These are phyloP conservation scores for Astropecten irregularis DNA, from an alignment of 53 echinoderm and acorn worm genomes.

Conservation along the genomic window DNA sequence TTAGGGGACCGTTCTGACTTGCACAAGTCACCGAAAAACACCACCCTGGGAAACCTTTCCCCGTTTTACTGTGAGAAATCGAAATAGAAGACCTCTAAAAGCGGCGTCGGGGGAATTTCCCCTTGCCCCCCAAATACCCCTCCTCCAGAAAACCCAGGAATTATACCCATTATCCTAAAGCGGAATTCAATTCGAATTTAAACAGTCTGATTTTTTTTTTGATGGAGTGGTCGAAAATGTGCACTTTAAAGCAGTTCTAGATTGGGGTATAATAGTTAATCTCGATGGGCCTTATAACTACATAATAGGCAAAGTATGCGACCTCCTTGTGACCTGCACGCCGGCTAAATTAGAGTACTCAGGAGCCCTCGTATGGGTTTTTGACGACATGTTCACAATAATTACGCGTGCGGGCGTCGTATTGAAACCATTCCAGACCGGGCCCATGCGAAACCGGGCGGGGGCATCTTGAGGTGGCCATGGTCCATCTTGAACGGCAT, in stretches of 20 bases:
- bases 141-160: too few species aligned
- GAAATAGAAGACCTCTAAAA: too few species aligned
- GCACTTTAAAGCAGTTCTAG: neutral
- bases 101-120: too few species aligned
- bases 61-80: too few species aligned
- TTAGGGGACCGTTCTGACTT: too few species aligned
- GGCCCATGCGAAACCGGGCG: slow-evolving; percentile 1
- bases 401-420: slow-evolving; percentile 16
- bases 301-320: slow-evolving; percentile 52
- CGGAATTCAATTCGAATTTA: too few species aligned
- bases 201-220: too few species aligned
- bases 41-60: too few species aligned
- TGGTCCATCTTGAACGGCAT: neutral
- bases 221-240: too few species aligned
- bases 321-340: slow-evolving; percentile 23
- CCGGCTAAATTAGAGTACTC: slow-evolving; percentile 13
- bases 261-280: slow-evolving; percentile 5
- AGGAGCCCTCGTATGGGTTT: neutral
- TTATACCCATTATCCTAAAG: too few species aligned
- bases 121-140: too few species aligned
- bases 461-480: slow-evolving; percentile 6
- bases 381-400: slow-evolving; percentile 26
- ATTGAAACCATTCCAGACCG: slow-evolving; percentile 29
- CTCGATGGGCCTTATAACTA: slow-evolving; percentile 32
- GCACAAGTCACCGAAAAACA: too few species aligned